These are phyloP conservation scores for Azorinus chamasolen DNA, from an alignment of 2,888 invertebrate species.

Conservation along the genomic window DNA sequence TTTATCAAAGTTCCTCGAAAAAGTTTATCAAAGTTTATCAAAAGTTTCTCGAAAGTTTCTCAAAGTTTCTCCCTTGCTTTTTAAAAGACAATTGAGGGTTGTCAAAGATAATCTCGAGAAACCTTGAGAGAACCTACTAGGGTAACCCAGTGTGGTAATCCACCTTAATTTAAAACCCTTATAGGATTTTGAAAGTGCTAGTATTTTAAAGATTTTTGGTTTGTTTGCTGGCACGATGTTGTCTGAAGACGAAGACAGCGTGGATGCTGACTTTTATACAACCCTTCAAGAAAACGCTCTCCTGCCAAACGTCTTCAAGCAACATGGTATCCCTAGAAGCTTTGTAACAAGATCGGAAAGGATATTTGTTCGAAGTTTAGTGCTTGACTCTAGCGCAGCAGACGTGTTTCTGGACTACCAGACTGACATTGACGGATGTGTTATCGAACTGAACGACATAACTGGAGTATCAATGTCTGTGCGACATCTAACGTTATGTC, in stretches of 20 bases:
- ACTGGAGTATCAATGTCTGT: neutral
- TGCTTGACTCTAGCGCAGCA: neutral
- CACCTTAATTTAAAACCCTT: too few species aligned
- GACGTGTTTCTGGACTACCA: constrained; percentile 3
- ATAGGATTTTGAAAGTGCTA: too few species aligned
- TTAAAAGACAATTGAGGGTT: too few species aligned
- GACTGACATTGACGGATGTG: constrained; percentile 1
- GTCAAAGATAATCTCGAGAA: too few species aligned
- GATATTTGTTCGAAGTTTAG: constrained; percentile 13
- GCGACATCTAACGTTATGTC: constrained; percentile 3
- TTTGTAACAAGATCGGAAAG: constrained; percentile 7
- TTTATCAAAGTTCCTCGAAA: too few species aligned
- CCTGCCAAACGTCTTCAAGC: neutral
- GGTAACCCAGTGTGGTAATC: too few species aligned
- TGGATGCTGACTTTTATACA: too few species aligned
- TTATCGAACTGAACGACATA: neutral
- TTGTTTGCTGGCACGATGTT: neutral
- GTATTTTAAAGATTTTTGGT: too few species aligned
- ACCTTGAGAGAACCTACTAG: too few species aligned
- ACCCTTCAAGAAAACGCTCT: neutral
- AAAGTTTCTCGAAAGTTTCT: too few species aligned
- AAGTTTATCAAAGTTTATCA: too few species aligned
- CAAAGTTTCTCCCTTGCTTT: too few species aligned
- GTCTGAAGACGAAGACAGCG: neutral
- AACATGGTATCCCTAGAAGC: neutral